Base-by-base conservation (phyloP, 2,888 invertebrate species). In the Phragmatobia fuliginosa region DNA sequence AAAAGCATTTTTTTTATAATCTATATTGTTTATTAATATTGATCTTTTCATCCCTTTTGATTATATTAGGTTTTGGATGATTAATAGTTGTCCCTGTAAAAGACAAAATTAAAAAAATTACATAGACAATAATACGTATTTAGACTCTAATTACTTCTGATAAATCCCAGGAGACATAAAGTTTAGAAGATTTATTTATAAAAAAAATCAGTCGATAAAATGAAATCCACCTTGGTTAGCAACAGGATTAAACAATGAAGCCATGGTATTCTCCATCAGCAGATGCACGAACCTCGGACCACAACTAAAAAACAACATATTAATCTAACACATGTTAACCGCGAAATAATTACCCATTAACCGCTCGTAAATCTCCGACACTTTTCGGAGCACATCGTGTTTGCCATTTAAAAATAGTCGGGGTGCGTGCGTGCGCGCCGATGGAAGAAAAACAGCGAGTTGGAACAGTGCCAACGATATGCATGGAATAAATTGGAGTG, bases 341-440 rank as follows among this genome's bases (percentile, higher is more conserved):
- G 79, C 72, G 78, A 81, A 83, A 87, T 88, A 89, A 90, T 90
- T 86, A 85, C 77, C 84, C 82, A 89, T 89, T 90, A 89, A 83
- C 78, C 75, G 82, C 74, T 86, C 87, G 86, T 91, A 88, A 89
- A 87, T 89, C 84, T 81, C 77, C 72, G 82, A 77, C 79, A 78
- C 78, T 79, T 81, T 83, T 82, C 77, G 83, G 83, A 75, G 77
- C 78, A 79, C 75, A 73, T 81, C 81, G 82, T 70, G 78, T 74
- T 71, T 71, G 77, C 77, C 73, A 75, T 79, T 73, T 85, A 86
- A 84, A 88, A 86, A 87, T 89, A 88, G 83, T 80, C 75, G 71
- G 81, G 81, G 85, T 82, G 76, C 66, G 58, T 71, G 82, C 76
- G 76, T 78, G 80, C 78, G 79, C 79, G 85, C 66, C 82, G 87